Conservation (phyloP, 2,797 vertebrate species). For the Characodon lateralis region DNA sequence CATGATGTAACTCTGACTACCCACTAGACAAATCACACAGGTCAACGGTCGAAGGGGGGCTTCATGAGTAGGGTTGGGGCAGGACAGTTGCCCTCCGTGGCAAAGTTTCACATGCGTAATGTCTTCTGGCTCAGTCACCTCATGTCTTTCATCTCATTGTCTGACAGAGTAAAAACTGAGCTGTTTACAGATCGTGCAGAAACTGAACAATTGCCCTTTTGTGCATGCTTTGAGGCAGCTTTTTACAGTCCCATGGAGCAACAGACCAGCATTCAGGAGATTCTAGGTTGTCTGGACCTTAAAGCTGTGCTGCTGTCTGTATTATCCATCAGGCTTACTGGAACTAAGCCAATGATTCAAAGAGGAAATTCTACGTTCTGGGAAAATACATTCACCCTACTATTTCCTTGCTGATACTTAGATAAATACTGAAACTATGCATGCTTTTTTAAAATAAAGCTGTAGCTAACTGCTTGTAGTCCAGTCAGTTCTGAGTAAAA, state of each 20-base stretch:
- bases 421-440: neutral
- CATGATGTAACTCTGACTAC: constrained; percentile 68
- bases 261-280: constrained; percentile 29
- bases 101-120: constrained; percentile 64
- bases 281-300: constrained; percentile 24
- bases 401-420: constrained; percentile 10
- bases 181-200: constrained; percentile 61
- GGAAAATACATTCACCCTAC: constrained; percentile 7
- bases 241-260: constrained; percentile 36
- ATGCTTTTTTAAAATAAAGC: neutral
- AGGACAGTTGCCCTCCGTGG: constrained; percentile 50
- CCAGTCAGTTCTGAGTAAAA: neutral
- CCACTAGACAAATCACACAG: constrained; percentile 69
- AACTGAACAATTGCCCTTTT: constrained; percentile 56
- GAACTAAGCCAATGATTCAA: constrained; percentile 35
- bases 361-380: constrained; percentile 15
- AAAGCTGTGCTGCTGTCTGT: constrained; percentile 39
- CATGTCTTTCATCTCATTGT: constrained; percentile 61
- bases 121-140: constrained; percentile 61
- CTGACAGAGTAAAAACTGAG: constrained; percentile 64
- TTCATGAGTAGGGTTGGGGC: constrained; percentile 46
- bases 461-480: neutral
- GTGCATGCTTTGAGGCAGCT: constrained; percentile 47
- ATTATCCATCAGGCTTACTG: constrained; percentile 53
- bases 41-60: constrained; percentile 48